Base-by-base conservation (phyloP, 1,140 invertebrate species). In the Conus betulinus region DNA sequence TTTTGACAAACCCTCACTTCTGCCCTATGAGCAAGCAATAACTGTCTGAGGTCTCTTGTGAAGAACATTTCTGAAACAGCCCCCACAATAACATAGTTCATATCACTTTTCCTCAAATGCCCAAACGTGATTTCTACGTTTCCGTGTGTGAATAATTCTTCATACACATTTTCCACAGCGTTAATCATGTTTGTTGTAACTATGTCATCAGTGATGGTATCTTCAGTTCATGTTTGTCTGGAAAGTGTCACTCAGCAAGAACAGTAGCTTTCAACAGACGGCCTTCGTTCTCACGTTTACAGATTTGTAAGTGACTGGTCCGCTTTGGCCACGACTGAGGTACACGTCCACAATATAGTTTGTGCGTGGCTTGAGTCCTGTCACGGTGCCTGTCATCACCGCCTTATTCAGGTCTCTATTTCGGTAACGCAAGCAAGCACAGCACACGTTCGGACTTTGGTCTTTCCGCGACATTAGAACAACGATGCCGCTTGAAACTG, bases 331-430 rank as follows among this genome's bases (percentile, higher is more conserved):
- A 87, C 92, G 93, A 27, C 91, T 94, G 63, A 95, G 91, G 82
- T 92, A 92, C 0, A 95, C 91, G 84, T 95, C 93, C 87, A 95
- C 94, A 39, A 93, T 87, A 84, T 95, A 95, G 17, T 27, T 88
- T 5, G 91, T 94, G 27, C 89, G 92, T 5, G 92, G 91, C 52
- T 89, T 87, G 13, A 95, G 87, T n/a, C 90, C 90, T 57, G 88
- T 91, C 8, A 95, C 90, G 10, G 90, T 92, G 81, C 94, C 91
- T 17, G 91, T 93, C 23, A 94, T 91, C 25, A 93, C 87, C 55
- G 92, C 88, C 25, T 85, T 90, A 25, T 87, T 89, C 87, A 74
- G 89, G 55, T 88, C 92, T 39, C 88, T 88, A 84, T 90, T 88
- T 88, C 92, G 89, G 83, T 92, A 93, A 5, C 91, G 87, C 23